Evolutionary conservation across 2,797 vertebrate species (phyloP), one percentile per base, ranked within the genome.

Genomic region (Glossophaga mutica): DNA sequence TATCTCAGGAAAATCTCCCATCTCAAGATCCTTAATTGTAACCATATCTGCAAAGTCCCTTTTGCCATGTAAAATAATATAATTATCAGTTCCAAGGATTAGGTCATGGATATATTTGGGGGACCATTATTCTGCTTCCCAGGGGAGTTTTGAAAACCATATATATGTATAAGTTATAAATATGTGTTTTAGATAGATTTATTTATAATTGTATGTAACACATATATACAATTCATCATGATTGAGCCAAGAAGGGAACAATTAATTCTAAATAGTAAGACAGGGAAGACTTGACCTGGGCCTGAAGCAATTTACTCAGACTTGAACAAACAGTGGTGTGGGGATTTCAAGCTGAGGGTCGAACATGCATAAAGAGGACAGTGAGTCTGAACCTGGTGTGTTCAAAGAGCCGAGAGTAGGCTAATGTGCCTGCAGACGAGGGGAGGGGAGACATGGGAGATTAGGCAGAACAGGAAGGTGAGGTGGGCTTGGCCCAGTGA

Each of bases 181-280:
- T 83, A 34, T 77, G 32, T 32, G 29, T 32, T 68, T 12, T 50
- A 26, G 48, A n/a, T n/a, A 62, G 15, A 62, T 29, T 10, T 62
- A 62, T 62, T 62, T 62, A 62, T 62, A 65, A 65, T 8, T 65
- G 29, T 16, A 65, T 65, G 16, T 65, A 65, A n/a, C 62, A 65
- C 26, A 62, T 62, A 62, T 14, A 65, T 65, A n/a, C 42, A 48
- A 24, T 42, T 68, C 59, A 55, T 16, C 85, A 22, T 91, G 74
- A 89, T 16, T 82, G 62, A 57, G 16, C n/a, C n/a, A 79, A 48
- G 46, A 34, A 76, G 6, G 16, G 6, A 88, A 96, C 93, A 22
- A 82, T 50, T 68, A 14, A n/a, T 87, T 92, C 5, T 7, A 82
- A 92, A 59, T 55, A 22, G 29, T 55, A 79, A 95, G 46, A 29